Evolutionary conservation across 1,140 invertebrate genomes (phyloP).

Genomic region (Armadillidium nasatum): DNA sequence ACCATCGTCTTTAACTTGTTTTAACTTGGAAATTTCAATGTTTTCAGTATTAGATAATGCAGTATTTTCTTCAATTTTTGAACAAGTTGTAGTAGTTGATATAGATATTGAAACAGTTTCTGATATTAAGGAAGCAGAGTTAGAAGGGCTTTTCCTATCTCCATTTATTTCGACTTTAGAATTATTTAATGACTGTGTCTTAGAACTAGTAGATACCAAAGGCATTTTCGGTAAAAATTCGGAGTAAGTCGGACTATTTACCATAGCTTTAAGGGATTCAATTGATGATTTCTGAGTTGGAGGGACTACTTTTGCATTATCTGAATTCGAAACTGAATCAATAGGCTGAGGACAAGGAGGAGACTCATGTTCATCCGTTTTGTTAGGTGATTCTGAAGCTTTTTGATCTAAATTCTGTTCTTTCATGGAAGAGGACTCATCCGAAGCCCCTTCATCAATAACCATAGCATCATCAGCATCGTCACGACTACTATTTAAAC

Average conservation of each 20-base stretch:
- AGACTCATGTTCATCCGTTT: neutral
- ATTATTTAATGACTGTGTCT: too few species aligned
- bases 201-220: too few species aligned
- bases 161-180: too few species aligned
- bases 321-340: neutral
- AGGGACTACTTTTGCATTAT: neutral
- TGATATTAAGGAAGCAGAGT: too few species aligned
- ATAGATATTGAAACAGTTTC: too few species aligned
- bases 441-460: constrained; percentile 22
- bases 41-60: too few species aligned
- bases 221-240: neutral
- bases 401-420: neutral
- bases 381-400: neutral
- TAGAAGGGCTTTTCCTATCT: too few species aligned
- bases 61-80: too few species aligned
- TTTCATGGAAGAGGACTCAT: neutral
- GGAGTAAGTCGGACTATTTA: neutral
- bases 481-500: constrained; percentile 28
- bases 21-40: too few species aligned
- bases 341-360: neutral
- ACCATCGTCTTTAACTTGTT: too few species aligned
- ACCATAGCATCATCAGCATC: constrained; percentile 28
- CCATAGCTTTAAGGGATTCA: neutral
- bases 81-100: too few species aligned
- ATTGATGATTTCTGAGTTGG: neutral